These are phyloP conservation scores for Sitophilus oryzae DNA, from an alignment of 1,140 invertebrate genomes.

Conservation along the genomic window DNA sequence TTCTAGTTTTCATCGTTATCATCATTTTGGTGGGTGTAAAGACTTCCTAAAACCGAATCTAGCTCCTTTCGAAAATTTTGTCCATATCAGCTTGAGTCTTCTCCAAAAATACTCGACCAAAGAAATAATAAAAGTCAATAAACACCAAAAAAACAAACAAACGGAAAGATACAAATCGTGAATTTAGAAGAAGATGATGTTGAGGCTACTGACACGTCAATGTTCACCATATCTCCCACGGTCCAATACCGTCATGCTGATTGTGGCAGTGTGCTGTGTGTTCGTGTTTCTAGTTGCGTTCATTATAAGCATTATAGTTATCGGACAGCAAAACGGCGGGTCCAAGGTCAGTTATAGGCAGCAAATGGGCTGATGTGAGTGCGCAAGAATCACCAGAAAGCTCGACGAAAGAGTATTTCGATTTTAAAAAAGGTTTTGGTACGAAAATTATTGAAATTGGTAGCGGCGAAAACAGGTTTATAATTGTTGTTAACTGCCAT, in stretches of 20 bases:
- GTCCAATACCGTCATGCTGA: conserved; percentile 9
- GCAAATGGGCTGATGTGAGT: background rate
- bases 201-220: background rate
- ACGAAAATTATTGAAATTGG: background rate
- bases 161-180: too few species aligned
- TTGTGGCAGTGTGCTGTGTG: conserved; percentile 21
- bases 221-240: background rate
- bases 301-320: conserved; percentile 22
- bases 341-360: background rate
- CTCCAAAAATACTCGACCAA: background rate
- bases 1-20: conserved; percentile 68
- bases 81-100: background rate
- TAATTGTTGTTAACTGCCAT: too few species aligned
- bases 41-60: background rate
- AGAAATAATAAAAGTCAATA: background rate
- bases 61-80: background rate
- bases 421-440: background rate
- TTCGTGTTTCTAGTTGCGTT: conserved; percentile 23
- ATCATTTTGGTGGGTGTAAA: conserved; percentile 61
- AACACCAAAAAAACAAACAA: too few species aligned
- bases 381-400: background rate
- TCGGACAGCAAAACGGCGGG: conserved; percentile 17
- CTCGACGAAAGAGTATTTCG: too few species aligned
- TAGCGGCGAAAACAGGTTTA: too few species aligned
- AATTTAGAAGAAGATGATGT: too few species aligned